Base-by-base conservation (phyloP, 2,113 vertebrate species). In the Varanus komodoensis region DNA sequence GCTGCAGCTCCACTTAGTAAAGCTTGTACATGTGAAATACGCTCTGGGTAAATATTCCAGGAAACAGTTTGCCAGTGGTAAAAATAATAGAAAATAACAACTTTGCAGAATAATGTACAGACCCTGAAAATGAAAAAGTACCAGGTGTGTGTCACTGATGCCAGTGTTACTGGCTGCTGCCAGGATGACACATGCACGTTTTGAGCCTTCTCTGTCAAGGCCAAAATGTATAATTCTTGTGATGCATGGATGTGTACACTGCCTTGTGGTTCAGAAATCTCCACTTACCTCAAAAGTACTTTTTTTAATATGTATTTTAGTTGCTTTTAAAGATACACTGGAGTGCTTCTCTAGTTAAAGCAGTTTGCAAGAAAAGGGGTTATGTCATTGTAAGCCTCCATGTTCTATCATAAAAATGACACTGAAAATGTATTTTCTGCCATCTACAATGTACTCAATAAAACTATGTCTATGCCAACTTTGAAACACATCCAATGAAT, bases 21-120 rank as follows among this genome's bases (percentile, higher is more conserved):
- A 34, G 19, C 27, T 82, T 82, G 44, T 86, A 87, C 77, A 89
- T 61, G 44, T 61, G 61, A 82, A 82, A 89, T 87, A 77, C 77
- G 21, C 32, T 86, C 83, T 92, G 69, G 57, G 71, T 92, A 86
- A 91, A 88, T 88, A 88, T 79, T 54, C 73, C 50, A 71, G 50
- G 50, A 92, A 89, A 77, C 61, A 82, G 21, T 82, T 92, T 89
- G 84, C 78, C 87, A 44, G 3, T 44, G 38, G 38, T 44, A 44
- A 44, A 44, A 44, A 44, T 77, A 69, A 89, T 8, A 57, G 78
- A 68, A 83, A 86, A 82, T 78, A 38, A 52, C 84, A 68, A 82
- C 77, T 57, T 77, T 82, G 34, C n/a, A 89, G 12, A 67, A 64
- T 64, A 77, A 68, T 52, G 29, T 82, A 74, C 38, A 75, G 38